Percentiles rank a stretch among this genome's conserved stretches.
phyloP scores from a whole-genome alignment of 2,113 vertebrate genomes.

The Cololabis saira region DNA sequence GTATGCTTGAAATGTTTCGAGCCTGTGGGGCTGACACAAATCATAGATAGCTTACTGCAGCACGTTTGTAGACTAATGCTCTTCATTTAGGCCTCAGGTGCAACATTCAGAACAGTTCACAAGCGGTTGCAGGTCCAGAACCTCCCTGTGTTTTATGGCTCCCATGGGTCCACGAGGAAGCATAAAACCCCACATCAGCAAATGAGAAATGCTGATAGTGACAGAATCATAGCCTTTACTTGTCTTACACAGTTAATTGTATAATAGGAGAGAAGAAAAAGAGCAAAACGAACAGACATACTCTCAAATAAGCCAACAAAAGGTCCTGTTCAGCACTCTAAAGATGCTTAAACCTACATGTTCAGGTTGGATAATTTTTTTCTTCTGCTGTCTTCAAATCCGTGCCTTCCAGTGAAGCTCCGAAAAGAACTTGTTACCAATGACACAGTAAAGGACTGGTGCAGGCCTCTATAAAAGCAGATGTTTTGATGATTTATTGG shows the following conservation, averaged over 20 bases:
- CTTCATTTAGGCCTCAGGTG: not conserved
- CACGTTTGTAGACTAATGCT: slow-evolving; percentile 8
- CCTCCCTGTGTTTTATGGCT: slow-evolving; percentile 25
- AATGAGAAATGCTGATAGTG: slow-evolving; percentile 63
- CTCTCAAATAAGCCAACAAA: slow-evolving; percentile 36
- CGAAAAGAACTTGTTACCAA: not conserved
- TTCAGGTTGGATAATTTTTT: slow-evolving; percentile 7
- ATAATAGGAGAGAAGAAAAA: slow-evolving; percentile 55
- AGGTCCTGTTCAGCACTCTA: slow-evolving; percentile 46
- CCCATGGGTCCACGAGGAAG: slow-evolving; percentile 13
- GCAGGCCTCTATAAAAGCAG: too few species aligned
- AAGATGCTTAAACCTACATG: slow-evolving; percentile 7
- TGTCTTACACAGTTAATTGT: slow-evolving; percentile 56
- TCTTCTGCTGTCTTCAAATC: not conserved
- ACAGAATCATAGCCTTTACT: slow-evolving; percentile 26
- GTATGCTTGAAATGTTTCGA: slow-evolving; percentile 2
- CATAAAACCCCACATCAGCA: slow-evolving; percentile 61
- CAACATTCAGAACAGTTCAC: slow-evolving; percentile 17
- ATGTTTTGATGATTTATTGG: too few species aligned
- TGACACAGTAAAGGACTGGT: too few species aligned
- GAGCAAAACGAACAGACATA: not conserved
- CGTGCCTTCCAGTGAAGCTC: too few species aligned
- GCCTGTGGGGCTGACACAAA: not conserved
- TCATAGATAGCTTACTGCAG: slow-evolving; percentile 9
- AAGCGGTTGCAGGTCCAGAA: slow-evolving; percentile 37